Conservation (phyloP, 2,888 invertebrate genomes). For the Folsomia manolachei region DNA sequence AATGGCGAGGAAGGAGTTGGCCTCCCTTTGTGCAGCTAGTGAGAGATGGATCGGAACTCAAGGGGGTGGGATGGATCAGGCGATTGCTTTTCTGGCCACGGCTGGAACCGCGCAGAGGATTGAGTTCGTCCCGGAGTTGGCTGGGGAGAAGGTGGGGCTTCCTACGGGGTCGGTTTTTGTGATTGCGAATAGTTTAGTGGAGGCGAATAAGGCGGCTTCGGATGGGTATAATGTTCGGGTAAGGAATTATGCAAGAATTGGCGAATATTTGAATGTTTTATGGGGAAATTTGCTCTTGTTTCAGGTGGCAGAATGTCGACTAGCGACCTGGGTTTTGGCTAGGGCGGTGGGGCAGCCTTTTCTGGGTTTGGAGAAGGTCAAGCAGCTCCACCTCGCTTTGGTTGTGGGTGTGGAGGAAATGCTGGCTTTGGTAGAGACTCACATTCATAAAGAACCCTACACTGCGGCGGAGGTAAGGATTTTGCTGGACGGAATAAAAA, state of each 20-base stretch:
- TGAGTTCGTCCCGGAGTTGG: constrained; percentile 79
- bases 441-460: constrained; percentile 67
- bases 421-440: constrained; percentile 64
- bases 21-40: constrained; percentile 81
- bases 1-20: constrained; percentile 64
- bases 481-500: neutral
- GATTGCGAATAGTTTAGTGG: constrained; percentile 83
- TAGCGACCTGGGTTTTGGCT: constrained; percentile 80
- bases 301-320: constrained; percentile 78
- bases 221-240: constrained; percentile 78
- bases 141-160: constrained; percentile 70
- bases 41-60: constrained; percentile 95
- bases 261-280: neutral
- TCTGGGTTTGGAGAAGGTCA: constrained; percentile 65
- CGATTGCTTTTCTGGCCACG: constrained; percentile 86
- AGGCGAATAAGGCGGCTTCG: constrained; percentile 91
- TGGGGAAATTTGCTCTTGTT: neutral
- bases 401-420: constrained; percentile 62
- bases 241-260: neutral
- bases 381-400: constrained; percentile 70
- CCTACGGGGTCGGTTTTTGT: constrained; percentile 84
- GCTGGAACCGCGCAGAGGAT: constrained; percentile 81
- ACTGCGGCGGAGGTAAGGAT: constrained; percentile 65
- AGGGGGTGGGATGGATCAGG: constrained; percentile 99
- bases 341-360: constrained; percentile 61